A percentile compares a stretch with the other conserved stretches of the same genome.
phyloP scores from a whole-genome alignment of 1,140 invertebrate genomes.

The Drosophila varians region DNA sequence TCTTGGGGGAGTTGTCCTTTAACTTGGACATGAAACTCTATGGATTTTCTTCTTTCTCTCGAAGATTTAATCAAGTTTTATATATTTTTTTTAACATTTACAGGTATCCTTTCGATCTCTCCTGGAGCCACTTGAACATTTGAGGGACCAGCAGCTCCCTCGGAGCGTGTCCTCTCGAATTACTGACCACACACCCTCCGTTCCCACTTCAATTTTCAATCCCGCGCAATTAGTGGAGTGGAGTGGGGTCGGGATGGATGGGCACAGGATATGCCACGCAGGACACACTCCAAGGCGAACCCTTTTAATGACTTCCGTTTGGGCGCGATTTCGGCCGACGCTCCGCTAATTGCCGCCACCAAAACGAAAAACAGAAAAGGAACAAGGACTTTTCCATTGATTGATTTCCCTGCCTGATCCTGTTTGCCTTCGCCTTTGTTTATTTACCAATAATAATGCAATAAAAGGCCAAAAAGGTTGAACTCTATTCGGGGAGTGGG shows the following conservation, averaged over 20 bases:
- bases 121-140: neutral
- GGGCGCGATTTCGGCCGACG: conserved; percentile 8
- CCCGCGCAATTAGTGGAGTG: conserved; percentile 48
- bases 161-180: conserved; percentile 39
- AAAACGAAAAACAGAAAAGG: too few species aligned
- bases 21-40: neutral
- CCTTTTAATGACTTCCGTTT: conserved; percentile 76
- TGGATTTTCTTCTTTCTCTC: too few species aligned
- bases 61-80: too few species aligned
- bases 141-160: neutral
- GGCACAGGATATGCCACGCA: conserved; percentile 2
- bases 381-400: conserved; percentile 47
- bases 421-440: conserved; percentile 41
- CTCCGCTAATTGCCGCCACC: conserved; percentile 54
- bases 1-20: neutral
- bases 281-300: conserved; percentile 48
- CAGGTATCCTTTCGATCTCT: neutral
- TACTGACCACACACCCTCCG: conserved; percentile 17
- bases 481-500: conserved; percentile 16
- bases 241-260: neutral
- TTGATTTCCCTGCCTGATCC: conserved; percentile 53
- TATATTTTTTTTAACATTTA: neutral
- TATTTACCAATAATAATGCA: conserved; percentile 73
- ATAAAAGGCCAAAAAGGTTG: conserved; percentile 51
- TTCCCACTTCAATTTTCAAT: conserved; percentile 8